phyloP scores from a whole-genome alignment of 2,113 vertebrate genomes.

The Colaptes auratus region DNA sequence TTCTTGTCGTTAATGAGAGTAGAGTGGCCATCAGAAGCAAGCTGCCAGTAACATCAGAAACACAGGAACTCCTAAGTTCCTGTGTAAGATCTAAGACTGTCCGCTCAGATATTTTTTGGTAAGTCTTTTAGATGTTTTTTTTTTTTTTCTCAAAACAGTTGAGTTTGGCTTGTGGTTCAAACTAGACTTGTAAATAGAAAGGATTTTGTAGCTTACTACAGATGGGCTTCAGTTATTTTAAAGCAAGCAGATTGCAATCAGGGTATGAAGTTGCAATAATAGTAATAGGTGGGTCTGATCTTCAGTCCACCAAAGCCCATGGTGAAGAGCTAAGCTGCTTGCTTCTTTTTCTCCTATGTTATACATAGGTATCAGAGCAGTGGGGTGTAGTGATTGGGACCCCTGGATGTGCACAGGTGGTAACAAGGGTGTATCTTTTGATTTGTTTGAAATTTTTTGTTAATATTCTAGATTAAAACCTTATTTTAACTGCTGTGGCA shows the following conservation, averaged over 20 bases:
- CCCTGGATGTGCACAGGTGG: neutral
- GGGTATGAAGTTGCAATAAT: neutral
- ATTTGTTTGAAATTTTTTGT: neutral
- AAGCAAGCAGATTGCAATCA: neutral
- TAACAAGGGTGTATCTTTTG: neutral
- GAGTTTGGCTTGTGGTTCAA: neutral
- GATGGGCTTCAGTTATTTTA: neutral
- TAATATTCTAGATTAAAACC: neutral
- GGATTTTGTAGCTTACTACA: slow-evolving; percentile 40
- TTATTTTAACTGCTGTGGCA: neutral
- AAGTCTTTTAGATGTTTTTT: neutral
- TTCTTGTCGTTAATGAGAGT: neutral
- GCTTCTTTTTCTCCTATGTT: slow-evolving; percentile 39
- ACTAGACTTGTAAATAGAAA: slow-evolving; percentile 48
- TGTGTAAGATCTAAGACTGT: neutral
- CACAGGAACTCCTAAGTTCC: neutral
- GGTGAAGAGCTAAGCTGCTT: neutral
- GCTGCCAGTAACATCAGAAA: neutral
- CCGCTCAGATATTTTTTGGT: neutral
- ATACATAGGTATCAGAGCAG: slow-evolving; percentile 32
- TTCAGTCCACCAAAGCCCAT: neutral
- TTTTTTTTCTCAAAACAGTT: neutral
- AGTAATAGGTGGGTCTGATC: neutral
- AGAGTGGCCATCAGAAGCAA: neutral
- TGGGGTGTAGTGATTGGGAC: neutral